Evolutionary conservation across 2,888 invertebrate species (phyloP).

Genomic region (Drosophila fulvimacula): DNA sequence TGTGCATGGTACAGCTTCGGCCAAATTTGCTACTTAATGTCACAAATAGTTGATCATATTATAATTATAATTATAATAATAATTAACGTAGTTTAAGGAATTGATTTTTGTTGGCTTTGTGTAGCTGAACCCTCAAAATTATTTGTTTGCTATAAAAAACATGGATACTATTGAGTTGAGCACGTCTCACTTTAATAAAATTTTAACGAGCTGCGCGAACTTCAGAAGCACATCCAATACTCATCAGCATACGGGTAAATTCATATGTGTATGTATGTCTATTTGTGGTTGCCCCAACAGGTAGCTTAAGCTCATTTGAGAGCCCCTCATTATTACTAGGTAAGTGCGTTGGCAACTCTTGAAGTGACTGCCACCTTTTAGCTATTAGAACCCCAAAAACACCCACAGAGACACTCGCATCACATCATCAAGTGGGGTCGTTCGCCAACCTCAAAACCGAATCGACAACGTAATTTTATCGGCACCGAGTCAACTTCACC

Average conservation of each 20-base stretch:
- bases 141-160: background rate
- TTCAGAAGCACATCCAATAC: constrained; percentile 10
- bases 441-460: constrained; percentile 57
- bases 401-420: background rate
- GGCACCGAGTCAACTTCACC: constrained; percentile 38
- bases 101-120: too few species aligned
- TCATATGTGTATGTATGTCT: background rate
- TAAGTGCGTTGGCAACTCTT: constrained; percentile 18
- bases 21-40: constrained; percentile 31
- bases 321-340: constrained; percentile 1
- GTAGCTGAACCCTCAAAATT: too few species aligned
- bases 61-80: too few species aligned
- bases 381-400: constrained; percentile 13
- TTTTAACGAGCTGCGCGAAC: constrained; percentile 4
- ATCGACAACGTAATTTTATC: constrained; percentile 50
- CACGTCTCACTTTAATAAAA: background rate
- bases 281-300: background rate
- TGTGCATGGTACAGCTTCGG: constrained; percentile 7
- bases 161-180: background rate
- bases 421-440: constrained; percentile 13
- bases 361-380: constrained; percentile 11
- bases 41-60: too few species aligned
- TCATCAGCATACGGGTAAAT: constrained; percentile 1
- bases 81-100: too few species aligned
- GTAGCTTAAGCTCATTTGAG: background rate